Evolutionary conservation across 2,888 invertebrate genomes (phyloP).

Genomic region (Pemphredon lugubris): DNA sequence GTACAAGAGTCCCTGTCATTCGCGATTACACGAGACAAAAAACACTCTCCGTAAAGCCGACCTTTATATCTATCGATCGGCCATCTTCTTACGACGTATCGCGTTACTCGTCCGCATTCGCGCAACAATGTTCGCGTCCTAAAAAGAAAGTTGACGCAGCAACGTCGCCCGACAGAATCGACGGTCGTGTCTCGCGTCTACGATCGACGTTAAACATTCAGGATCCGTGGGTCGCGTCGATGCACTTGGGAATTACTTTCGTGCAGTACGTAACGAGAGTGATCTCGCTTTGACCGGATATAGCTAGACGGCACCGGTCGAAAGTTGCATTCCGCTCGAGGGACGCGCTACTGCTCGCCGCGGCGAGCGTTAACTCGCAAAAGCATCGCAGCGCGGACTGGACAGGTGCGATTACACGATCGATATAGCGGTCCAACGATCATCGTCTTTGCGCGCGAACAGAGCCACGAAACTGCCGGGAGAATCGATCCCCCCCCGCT

Average conservation of each 20-base stretch:
- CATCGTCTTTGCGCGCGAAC: constrained; percentile 13
- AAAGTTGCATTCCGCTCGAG: constrained; percentile 12
- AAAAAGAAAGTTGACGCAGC: too few species aligned
- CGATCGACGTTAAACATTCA: constrained; percentile 20
- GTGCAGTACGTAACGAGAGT: constrained; percentile 30
- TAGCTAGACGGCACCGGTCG: constrained; percentile 11
- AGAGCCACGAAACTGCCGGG: constrained; percentile 10
- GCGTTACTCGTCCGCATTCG: too few species aligned
- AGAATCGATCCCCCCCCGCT: constrained; percentile 67
- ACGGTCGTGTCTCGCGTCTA: neutral
- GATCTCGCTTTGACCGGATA: constrained; percentile 22
- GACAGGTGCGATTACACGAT: constrained; percentile 3
- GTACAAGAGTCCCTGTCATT: too few species aligned
- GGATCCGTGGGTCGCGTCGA: constrained; percentile 26
- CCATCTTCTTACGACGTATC: too few species aligned
- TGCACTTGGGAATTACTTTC: constrained; percentile 48
- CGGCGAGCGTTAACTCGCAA: neutral
- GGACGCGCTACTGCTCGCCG: too few species aligned
- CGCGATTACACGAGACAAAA: too few species aligned
- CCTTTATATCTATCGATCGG: too few species aligned
- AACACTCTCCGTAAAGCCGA: too few species aligned
- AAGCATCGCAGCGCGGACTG: neutral
- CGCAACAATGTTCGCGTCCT: too few species aligned
- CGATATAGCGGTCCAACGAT: constrained; percentile 1
- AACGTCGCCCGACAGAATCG: neutral